Base-by-base conservation (phyloP, 2,113 vertebrate genomes). In the Hemiprocne comata region DNA sequence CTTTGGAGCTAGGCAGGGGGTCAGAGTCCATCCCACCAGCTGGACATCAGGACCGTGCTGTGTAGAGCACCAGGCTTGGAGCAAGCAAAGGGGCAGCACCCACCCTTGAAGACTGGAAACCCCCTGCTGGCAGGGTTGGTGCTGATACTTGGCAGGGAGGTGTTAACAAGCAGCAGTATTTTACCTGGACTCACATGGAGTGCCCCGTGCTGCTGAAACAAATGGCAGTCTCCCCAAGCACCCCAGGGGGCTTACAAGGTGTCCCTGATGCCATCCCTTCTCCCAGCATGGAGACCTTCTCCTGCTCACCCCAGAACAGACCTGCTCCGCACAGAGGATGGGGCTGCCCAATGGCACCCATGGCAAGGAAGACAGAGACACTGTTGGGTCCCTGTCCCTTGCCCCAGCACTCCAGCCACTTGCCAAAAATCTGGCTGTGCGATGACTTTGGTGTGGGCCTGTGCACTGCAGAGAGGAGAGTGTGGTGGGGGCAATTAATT, bases 351-450 rank as follows among this genome's bases (percentile, higher is more conserved):
- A 46, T 2, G 1, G 60, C 73, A 50, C 31, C 42, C 57, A 48
- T 1, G 3, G 58, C 50, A 40, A 58, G 10, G 33, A 78, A 76
- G 55, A 54, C 29, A 73, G n/a, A 62, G n/a, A 24, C 28, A 13
- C 11, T n/a, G 34, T 18, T 36, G 26, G 13, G 21, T 58, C 50
- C 36, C 15, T 20, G 36, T 70, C 24, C 16, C 36, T 83, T 4
- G 3, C 2, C 6, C 28, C 57, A 40, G 12, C 10, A 6, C 17
- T 44, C 42, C 0, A 0, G 13, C 28, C 4, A 2, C 34, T 73
- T 2, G 1, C 34, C 11, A 6, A 53, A 91, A 70, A 38, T 25
- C 11, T 46, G 33, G 8, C 28, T 5, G 0, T 20, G 24, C 1
- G 0, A 46, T 9, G 60, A 25, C 77, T 89, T 73, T 5, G 1